Percentiles rank a stretch among this genome's conserved stretches.
These are phyloP conservation scores for Melanostigma gelatinosum DNA, from an alignment of 2,113 vertebrate species.

Conservation along the genomic window DNA sequence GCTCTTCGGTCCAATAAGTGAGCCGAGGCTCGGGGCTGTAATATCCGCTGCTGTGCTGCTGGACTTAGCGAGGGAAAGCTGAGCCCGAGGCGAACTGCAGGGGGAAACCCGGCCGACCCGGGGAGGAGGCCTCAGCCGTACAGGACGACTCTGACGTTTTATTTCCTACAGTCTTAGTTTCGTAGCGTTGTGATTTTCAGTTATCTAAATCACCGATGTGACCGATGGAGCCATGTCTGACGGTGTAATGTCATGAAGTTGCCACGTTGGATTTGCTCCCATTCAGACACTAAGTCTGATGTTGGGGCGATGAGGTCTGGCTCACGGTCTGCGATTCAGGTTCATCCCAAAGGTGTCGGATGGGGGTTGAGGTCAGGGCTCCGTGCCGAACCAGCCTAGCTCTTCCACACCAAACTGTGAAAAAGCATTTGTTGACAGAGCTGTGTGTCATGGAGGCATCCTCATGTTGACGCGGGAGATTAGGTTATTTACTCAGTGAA, in stretches of 20 bases:
- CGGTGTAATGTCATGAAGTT: not conserved
- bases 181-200: not conserved
- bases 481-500: not conserved
- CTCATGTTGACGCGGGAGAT: too few relatives aligned
- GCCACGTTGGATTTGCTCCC: not conserved
- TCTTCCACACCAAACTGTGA: not conserved
- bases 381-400: not conserved
- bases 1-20: slow-evolving; percentile 40
- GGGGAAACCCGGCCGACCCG: slow-evolving; percentile 35
- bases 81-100: slow-evolving; percentile 56
- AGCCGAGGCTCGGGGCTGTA: slow-evolving; percentile 53
- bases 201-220: not conserved
- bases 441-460: too few relatives aligned
- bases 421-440: too few relatives aligned
- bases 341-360: not conserved
- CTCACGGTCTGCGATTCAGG: not conserved
- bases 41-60: slow-evolving; percentile 79
- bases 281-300: not conserved
- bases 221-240: not conserved
- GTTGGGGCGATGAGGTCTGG: not conserved
- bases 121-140: not conserved
- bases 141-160: not conserved
- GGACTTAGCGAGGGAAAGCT: slow-evolving; percentile 67
- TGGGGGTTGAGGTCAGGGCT: not conserved
- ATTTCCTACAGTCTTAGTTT: not conserved